Evolutionary conservation across 2,888 invertebrate genomes (phyloP).

Genomic region (Deilephila porcellus): DNA sequence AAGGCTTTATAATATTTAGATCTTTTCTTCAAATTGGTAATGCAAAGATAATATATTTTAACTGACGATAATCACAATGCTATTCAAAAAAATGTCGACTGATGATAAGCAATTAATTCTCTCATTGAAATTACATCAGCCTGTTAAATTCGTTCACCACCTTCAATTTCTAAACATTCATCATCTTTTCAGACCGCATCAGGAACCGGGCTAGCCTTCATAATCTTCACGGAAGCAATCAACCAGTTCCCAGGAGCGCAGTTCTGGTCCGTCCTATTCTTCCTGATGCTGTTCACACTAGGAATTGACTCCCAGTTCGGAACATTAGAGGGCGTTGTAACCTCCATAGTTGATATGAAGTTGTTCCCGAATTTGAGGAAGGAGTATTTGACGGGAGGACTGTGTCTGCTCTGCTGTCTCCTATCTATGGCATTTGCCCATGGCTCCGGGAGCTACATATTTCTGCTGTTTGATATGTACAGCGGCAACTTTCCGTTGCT

Average conservation of each 20-base stretch:
- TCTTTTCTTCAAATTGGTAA: too few relatives aligned
- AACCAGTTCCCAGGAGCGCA: constrained; percentile 98
- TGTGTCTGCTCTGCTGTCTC: constrained; percentile 92
- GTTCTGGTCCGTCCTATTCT: constrained; percentile 98
- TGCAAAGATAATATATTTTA: too few relatives aligned
- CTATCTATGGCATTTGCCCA: constrained; percentile 96
- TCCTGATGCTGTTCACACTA: constrained; percentile 97
- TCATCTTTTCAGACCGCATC: constrained; percentile 91
- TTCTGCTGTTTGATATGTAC: constrained; percentile 96
- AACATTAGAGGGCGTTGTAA: constrained; percentile 97
- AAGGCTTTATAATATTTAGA: too few relatives aligned
- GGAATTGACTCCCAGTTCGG: constrained; percentile 99
- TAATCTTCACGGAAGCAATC: constrained; percentile 98
- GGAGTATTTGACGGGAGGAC: constrained; percentile 91
- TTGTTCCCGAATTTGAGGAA: constrained; percentile 95
- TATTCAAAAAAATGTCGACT: too few relatives aligned
- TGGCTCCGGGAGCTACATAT: constrained; percentile 96
- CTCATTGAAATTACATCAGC: too few relatives aligned
- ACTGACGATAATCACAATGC: too few relatives aligned
- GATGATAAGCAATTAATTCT: too few relatives aligned
- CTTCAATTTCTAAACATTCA: neutral
- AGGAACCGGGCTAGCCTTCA: constrained; percentile 98
- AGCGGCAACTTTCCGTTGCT: constrained; percentile 96
- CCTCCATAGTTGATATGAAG: constrained; percentile 97
- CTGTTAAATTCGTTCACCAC: neutral